Percentiles rank a stretch among this genome's conserved stretches.
phyloP scores from a whole-genome alignment of 2,113 vertebrate species.

The Macroglossus sobrinus region DNA sequence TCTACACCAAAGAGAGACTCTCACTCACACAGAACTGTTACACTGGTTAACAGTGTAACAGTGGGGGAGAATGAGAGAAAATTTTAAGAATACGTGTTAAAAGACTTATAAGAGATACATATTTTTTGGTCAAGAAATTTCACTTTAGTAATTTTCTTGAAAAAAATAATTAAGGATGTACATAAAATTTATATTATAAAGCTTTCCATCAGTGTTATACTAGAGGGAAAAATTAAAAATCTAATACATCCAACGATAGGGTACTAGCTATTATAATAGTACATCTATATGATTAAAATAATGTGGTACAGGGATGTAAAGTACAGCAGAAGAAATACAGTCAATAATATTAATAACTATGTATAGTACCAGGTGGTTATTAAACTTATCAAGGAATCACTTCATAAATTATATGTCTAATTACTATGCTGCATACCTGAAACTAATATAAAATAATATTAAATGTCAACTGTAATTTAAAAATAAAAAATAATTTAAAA shows the following conservation, averaged over 20 bases:
- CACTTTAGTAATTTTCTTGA: conserved; percentile 23
- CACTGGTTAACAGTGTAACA: not conserved
- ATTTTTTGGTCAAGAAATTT: conserved; percentile 4
- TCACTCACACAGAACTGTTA: not conserved
- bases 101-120: not conserved
- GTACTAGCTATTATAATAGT: not conserved
- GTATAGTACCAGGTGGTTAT: too few relatives aligned
- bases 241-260: not conserved
- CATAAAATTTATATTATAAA: not conserved
- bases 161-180: not conserved
- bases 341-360: too few relatives aligned
- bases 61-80: not conserved
- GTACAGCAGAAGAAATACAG: too few relatives aligned
- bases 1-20: not conserved
- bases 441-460: too few relatives aligned
- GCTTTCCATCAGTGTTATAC: not conserved
- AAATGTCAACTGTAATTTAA: too few relatives aligned
- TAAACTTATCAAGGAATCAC: too few relatives aligned
- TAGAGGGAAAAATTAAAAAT: conserved; percentile 6
- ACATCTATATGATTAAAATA: not conserved
- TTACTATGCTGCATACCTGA: too few relatives aligned
- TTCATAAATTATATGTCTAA: too few relatives aligned
- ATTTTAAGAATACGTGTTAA: conserved; percentile 15
- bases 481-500: too few relatives aligned
- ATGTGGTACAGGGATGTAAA: not conserved